Evolutionary conservation across 2,113 vertebrate species (phyloP).

Genomic region (Zosterops lateralis): DNA sequence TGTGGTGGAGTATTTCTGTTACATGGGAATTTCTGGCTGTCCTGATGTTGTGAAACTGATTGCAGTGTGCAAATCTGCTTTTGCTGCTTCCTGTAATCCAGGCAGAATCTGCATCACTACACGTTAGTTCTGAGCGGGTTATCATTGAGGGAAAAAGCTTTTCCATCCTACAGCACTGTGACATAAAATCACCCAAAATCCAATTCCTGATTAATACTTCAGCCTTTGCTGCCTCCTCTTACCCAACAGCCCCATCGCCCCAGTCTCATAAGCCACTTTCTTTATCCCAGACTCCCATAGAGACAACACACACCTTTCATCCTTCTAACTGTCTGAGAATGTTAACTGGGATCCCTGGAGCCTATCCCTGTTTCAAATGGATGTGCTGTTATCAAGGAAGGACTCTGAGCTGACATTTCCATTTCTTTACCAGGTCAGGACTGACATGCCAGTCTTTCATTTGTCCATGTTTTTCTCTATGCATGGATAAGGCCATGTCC

Average conservation of each 20-base stretch:
- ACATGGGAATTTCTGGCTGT: background rate
- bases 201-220: background rate
- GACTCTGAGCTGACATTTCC: background rate
- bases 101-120: background rate
- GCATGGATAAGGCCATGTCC: background rate
- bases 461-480: background rate
- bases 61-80: background rate
- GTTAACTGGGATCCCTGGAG: background rate
- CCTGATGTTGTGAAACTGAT: background rate
- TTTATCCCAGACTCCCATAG: background rate
- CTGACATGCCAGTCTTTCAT: background rate
- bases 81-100: background rate
- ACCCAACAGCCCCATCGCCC: background rate
- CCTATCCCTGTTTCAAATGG: background rate
- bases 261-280: accelerated
- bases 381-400: background rate
- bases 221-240: background rate
- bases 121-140: background rate
- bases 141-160: background rate
- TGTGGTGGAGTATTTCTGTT: background rate
- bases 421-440: background rate
- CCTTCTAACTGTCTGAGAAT: background rate
- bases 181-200: background rate
- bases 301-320: background rate
- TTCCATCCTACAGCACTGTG: background rate